A percentile compares a stretch with the other conserved stretches of the same genome.
Conservation (phyloP, 2,888 invertebrate species). For the Galerucella calmariensis region DNA sequence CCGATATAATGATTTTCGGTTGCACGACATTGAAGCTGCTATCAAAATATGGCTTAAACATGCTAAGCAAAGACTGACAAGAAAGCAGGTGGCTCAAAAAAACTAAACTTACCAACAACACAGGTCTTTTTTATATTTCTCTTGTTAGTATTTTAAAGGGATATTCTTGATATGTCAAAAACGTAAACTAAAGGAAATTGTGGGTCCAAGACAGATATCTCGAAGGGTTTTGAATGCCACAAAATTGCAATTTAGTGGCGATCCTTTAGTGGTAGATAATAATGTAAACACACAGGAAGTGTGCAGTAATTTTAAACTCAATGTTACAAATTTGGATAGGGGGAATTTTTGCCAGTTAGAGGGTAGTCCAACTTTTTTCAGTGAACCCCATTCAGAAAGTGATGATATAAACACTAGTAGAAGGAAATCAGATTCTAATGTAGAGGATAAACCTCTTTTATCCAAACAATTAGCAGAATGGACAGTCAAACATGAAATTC, state of each 20-base stretch:
- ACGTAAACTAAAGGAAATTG: too few species aligned
- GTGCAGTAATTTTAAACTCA: neutral
- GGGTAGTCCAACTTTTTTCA: neutral
- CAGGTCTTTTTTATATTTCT: too few species aligned
- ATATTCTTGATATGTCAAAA: too few species aligned
- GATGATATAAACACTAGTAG: neutral
- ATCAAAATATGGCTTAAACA: too few species aligned
- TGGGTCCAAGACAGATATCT: too few species aligned
- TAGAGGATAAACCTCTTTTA: neutral
- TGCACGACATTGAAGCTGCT: too few species aligned
- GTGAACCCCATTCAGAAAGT: neutral
- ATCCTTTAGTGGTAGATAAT: neutral
- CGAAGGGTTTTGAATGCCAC: neutral
- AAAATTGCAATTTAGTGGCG: conserved; percentile 15
- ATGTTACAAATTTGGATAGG: neutral
- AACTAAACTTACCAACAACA: too few species aligned
- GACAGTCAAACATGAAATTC: neutral
- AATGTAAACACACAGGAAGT: neutral
- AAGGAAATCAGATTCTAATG: neutral
- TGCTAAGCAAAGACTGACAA: too few species aligned
- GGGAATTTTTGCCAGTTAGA: too few species aligned
- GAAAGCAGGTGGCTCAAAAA: too few species aligned
- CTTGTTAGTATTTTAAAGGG: too few species aligned
- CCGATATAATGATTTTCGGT: too few species aligned
- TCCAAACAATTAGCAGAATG: neutral